These are phyloP conservation scores for Philopotamus ludificatus DNA, from an alignment of 1,140 invertebrate genomes.

Conservation along the genomic window DNA sequence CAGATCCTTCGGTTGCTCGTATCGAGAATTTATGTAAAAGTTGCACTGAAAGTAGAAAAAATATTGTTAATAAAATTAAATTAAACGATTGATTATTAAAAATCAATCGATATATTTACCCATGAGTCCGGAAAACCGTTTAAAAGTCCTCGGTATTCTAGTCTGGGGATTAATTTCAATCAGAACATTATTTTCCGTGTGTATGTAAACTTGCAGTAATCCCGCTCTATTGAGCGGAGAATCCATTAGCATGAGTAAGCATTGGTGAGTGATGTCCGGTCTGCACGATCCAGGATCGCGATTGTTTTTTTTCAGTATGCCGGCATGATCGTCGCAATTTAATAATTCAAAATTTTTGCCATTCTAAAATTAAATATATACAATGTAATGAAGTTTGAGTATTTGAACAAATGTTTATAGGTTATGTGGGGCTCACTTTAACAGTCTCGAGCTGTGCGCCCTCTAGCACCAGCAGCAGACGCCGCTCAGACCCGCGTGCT, in stretches of 20 bases:
- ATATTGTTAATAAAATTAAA: constrained; percentile 10
- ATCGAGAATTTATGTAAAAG: constrained; percentile 93
- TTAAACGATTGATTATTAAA: constrained; percentile 8
- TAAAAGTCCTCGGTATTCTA: constrained; percentile 96
- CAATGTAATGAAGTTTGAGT: constrained; percentile 15
- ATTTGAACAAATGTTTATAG: constrained; percentile 16
- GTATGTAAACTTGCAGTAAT: constrained; percentile 88
- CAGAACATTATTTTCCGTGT: constrained; percentile 94
- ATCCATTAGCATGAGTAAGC: constrained; percentile 93
- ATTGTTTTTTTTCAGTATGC: constrained; percentile 82
- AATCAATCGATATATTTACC: constrained; percentile 75
- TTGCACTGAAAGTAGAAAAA: constrained; percentile 76
- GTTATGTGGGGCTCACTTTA: constrained; percentile 75
- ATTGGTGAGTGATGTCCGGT: constrained; percentile 95
- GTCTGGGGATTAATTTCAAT: constrained; percentile 99
- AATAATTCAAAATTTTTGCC: constrained; percentile 87
- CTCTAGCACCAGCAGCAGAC: constrained; percentile 91
- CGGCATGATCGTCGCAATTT: constrained; percentile 90
- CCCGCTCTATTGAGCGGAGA: constrained; percentile 92
- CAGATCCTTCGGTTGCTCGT: constrained; percentile 81
- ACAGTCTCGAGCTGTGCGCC: constrained; percentile 93
- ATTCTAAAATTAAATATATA: constrained; percentile 58
- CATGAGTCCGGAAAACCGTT: constrained; percentile 97
- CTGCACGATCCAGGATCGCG: constrained; percentile 80
- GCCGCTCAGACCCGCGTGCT: constrained; percentile 81